Evolutionary conservation across 2,113 vertebrate species (phyloP).

Genomic region (Puntigrus tetrazona): DNA sequence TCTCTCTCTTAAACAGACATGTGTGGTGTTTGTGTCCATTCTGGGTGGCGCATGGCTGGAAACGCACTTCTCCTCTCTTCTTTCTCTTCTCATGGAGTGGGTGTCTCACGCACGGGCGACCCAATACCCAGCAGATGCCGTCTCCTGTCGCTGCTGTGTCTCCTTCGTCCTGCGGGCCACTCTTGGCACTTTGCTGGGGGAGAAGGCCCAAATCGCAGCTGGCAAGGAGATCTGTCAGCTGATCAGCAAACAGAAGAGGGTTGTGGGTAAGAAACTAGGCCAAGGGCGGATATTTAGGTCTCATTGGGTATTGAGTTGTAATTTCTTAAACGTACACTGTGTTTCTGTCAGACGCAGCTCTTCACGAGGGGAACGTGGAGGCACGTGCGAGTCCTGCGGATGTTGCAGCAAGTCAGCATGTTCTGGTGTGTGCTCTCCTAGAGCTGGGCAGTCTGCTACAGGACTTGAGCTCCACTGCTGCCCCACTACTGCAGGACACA

Average conservation of each 20-base stretch:
- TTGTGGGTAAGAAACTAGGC: constrained; percentile 78
- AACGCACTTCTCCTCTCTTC: constrained; percentile 81
- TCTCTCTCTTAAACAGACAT: constrained; percentile 81
- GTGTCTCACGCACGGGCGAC: constrained; percentile 79
- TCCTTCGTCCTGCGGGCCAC: constrained; percentile 89
- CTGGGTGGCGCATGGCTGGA: constrained; percentile 89
- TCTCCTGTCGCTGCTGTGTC: constrained; percentile 80
- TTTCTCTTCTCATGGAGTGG: constrained; percentile 83
- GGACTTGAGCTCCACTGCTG: constrained; percentile 81
- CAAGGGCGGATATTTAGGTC: neutral
- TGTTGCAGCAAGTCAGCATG: constrained; percentile 79
- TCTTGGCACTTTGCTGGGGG: constrained; percentile 86
- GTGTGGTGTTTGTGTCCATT: constrained; percentile 85
- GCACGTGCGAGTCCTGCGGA: constrained; percentile 73
- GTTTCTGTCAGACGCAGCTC: constrained; percentile 73
- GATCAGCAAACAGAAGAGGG: constrained; percentile 82
- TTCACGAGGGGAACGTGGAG: constrained; percentile 82
- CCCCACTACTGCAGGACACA: constrained; percentile 85
- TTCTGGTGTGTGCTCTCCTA: constrained; percentile 84
- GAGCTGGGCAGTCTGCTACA: constrained; percentile 87
- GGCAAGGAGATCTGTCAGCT: constrained; percentile 84
- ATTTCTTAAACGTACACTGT: constrained; percentile 9
- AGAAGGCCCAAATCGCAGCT: constrained; percentile 90
- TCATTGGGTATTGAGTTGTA: constrained; percentile 4
- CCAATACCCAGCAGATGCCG: constrained; percentile 78